Evolutionary conservation across 2,888 invertebrate species (phyloP), one percentile per base, ranked within the genome.

Genomic region (Bugulina stolonifera): DNA sequence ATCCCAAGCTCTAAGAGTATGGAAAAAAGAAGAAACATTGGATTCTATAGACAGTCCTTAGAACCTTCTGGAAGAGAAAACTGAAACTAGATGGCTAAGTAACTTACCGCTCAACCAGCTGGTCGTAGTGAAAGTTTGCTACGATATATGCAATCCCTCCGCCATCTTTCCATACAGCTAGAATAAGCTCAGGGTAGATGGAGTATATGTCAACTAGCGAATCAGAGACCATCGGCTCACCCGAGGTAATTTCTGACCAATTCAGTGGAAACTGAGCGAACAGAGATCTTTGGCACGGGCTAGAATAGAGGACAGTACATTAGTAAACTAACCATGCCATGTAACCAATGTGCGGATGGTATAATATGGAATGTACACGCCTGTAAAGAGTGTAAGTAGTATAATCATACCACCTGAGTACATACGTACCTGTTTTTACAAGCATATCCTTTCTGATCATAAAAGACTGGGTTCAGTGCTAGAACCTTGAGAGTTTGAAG

Each of bases 401-500:
- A n/a, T n/a, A n/a, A n/a, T n/a, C n/a, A n/a, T n/a, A n/a, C n/a
- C n/a, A n/a, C n/a, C n/a, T n/a, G n/a, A n/a, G n/a, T n/a, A n/a
- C n/a, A n/a, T n/a, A n/a, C n/a, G 71, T 74, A 81, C 82, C 81
- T 80, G 74, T 80, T 79, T 71, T 71, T 72, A 22, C 79, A 74
- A 2, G 78, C 78, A 29, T 74, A 75, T 43, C 80, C 80, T 23
- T 77, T 76, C 14, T 75, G 75, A 71, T 79, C 77, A 76, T 78
- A 81, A 76, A 81, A 80, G n/a, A 82, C 75, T 0, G 82, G 81
- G 73, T 79, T 80, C 34, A 79, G 76, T 5, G 81, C 77, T 74
- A 78, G 79, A 1, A 82, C 70, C n/a, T 74, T 73, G 14, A 81
- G 35, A 43, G 76, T 72, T 32, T 74, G 77, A n/a, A 81, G 75